phyloP scores from a whole-genome alignment of 2,113 vertebrate genomes.

The Galemys pyrenaicus region DNA sequence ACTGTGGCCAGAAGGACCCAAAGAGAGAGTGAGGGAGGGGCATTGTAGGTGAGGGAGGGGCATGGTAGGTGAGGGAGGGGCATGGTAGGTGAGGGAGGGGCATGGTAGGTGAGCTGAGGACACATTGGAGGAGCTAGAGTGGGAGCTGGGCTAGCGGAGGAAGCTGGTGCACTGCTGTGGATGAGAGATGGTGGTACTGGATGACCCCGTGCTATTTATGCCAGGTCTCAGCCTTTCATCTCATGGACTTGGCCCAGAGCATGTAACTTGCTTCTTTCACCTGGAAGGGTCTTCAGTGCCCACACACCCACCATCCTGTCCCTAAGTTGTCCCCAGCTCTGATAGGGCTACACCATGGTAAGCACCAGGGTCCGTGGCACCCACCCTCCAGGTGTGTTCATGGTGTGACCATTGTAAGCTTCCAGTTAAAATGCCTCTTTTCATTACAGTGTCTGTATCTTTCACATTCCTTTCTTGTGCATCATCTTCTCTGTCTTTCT shows the following conservation, averaged over 20 bases:
- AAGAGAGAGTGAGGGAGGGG: neutral
- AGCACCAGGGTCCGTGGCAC: no score
- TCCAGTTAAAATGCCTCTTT: neutral
- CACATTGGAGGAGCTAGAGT: neutral
- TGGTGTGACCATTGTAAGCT: neutral
- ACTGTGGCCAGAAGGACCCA: neutral
- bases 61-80: no score
- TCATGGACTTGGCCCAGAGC: neutral
- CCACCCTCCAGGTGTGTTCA: no score
- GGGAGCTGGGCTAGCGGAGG: neutral
- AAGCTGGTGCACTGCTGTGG: neutral
- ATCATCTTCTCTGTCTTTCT: neutral
- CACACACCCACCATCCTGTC: neutral
- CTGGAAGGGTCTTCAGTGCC: neutral
- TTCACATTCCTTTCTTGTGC: neutral
- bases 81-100: neutral
- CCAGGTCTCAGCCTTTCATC: neutral
- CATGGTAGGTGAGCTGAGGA: neutral
- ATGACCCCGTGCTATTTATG: neutral
- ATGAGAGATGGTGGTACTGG: no score
- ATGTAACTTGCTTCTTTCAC: neutral
- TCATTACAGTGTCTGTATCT: neutral
- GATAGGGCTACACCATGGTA: no score
- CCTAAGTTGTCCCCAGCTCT: neutral
- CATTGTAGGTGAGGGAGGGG: no score